Evolutionary conservation across 2,797 vertebrate species (phyloP).

Genomic region (Synaphobranchus kaupii): DNA sequence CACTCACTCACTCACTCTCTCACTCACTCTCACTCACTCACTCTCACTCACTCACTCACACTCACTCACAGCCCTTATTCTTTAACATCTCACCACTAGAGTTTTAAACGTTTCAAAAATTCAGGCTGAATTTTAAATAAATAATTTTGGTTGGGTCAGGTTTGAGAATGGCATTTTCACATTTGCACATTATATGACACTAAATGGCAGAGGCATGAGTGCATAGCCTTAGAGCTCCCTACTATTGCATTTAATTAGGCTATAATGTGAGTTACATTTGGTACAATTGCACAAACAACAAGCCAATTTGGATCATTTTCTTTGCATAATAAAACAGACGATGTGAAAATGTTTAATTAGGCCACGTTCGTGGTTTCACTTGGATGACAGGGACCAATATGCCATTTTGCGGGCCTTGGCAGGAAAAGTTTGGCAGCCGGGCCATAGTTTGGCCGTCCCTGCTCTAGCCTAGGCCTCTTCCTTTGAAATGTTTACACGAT

Average conservation of each 20-base stretch:
- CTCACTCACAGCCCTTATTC: slow-evolving; percentile 16
- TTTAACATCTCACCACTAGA: neutral
- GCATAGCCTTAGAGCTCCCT: neutral
- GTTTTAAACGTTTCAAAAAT: too few relatives aligned
- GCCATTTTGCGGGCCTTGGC: neutral
- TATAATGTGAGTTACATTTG: neutral
- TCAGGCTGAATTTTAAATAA: too few relatives aligned
- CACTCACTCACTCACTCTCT: slow-evolving; percentile 23
- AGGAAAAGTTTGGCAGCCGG: neutral
- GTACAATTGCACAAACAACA: neutral
- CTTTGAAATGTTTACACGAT: neutral
- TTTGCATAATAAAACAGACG: neutral
- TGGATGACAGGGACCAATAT: neutral
- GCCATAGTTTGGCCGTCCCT: neutral
- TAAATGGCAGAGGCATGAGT: neutral
- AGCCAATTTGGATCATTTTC: neutral
- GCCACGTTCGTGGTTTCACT: neutral
- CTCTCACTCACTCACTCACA: neutral
- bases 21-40: slow-evolving; percentile 38
- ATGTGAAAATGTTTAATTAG: neutral
- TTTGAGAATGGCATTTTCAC: neutral
- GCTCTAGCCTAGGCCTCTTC: neutral
- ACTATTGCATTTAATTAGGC: neutral
- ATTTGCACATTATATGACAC: neutral
- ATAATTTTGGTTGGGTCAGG: too few relatives aligned